These are phyloP conservation scores for Leptinotarsa lineolata DNA, from an alignment of 1,140 invertebrate genomes.

Conservation along the genomic window DNA sequence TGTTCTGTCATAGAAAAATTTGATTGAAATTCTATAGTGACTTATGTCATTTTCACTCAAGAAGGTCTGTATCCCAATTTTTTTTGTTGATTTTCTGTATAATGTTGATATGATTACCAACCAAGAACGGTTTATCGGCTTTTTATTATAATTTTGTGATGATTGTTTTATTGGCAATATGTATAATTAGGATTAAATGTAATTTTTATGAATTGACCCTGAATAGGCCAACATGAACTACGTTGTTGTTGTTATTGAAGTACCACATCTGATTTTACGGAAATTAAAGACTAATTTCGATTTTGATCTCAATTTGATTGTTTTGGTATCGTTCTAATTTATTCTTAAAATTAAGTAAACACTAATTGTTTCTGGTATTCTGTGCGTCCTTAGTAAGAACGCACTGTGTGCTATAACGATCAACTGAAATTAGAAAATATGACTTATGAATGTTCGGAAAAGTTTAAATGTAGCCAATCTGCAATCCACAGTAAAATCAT, in stretches of 20 bases:
- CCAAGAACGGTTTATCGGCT: not conserved
- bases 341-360: slow-evolving; percentile 1
- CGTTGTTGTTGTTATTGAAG: not conserved
- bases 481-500: no score
- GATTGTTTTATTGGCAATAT: slow-evolving; percentile 3
- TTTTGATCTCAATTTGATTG: slow-evolving; percentile 1
- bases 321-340: slow-evolving; percentile 3
- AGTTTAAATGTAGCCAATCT: no score
- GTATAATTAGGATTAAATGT: not conserved
- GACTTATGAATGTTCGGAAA: no score
- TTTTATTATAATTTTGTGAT: not conserved
- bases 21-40: no score
- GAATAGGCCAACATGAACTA: not conserved
- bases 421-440: no score
- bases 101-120: not conserved
- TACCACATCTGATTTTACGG: slow-evolving; percentile 2
- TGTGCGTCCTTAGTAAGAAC: not conserved
- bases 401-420: no score
- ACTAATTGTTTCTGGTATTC: not conserved
- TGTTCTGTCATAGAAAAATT: no score
- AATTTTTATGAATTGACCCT: slow-evolving; percentile 4
- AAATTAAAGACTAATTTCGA: slow-evolving; percentile 6
- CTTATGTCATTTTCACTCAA: not conserved
- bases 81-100: not conserved
- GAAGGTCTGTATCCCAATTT: not conserved